These are phyloP conservation scores for Trypoxylon attenuatum DNA, from an alignment of 2,888 invertebrate genomes.

Conservation along the genomic window DNA sequence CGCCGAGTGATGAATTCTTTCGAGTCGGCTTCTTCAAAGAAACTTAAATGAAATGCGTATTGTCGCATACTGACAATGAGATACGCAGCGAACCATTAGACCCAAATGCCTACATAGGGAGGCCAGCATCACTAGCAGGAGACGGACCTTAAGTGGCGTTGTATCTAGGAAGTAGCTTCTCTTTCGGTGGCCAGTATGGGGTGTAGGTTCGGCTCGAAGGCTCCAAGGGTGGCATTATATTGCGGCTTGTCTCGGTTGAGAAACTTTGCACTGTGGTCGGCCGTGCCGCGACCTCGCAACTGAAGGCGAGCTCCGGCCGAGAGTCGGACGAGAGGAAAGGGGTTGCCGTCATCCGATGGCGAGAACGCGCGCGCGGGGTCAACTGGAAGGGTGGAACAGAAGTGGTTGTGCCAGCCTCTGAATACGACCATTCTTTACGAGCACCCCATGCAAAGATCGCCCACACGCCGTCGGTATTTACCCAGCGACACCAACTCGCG, in stretches of 20 bases:
- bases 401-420: slow-evolving; percentile 57
- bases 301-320: slow-evolving; percentile 23
- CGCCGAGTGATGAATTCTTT: too few relatives aligned
- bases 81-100: too few relatives aligned
- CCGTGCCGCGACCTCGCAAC: slow-evolving; percentile 36
- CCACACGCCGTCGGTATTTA: slow-evolving; percentile 65
- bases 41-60: too few relatives aligned
- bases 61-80: too few relatives aligned
- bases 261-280: slow-evolving; percentile 70
- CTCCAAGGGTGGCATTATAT: slow-evolving; percentile 66
- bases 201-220: slow-evolving; percentile 26
- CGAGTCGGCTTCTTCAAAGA: too few relatives aligned
- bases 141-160: background rate
- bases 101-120: too few relatives aligned
- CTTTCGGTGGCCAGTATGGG: too few relatives aligned
- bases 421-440: slow-evolving; percentile 70
- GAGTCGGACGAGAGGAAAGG: slow-evolving; percentile 29
- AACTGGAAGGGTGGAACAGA: slow-evolving; percentile 52
- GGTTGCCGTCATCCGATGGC: slow-evolving; percentile 5
- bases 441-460: slow-evolving; percentile 66
- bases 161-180: background rate
- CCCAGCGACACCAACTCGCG: slow-evolving; percentile 60
- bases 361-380: slow-evolving; percentile 32
- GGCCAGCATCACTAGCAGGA: too few relatives aligned
- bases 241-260: slow-evolving; percentile 70